Percentiles rank a stretch among this genome's conserved stretches.
phyloP scores from a whole-genome alignment of 2,797 vertebrate species.

The Eulemur coronatus region DNA sequence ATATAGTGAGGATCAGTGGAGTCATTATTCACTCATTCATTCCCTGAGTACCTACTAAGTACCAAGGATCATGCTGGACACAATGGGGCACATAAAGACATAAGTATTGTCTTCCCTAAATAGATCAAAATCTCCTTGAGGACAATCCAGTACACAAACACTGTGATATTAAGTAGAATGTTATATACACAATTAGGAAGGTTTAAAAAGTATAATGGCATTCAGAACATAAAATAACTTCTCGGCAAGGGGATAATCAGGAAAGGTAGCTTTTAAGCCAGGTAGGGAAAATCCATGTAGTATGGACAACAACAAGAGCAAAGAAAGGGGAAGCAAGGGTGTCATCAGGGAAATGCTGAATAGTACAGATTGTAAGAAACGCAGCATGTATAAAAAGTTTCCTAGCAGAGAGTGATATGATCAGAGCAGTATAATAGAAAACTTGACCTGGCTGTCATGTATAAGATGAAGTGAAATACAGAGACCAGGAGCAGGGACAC shows the following conservation, averaged over 20 bases:
- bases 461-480: neutral
- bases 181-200: neutral
- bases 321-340: neutral
- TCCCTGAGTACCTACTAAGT: neutral
- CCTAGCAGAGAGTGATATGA: neutral
- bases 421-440: neutral
- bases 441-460: neutral
- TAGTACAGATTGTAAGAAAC: neutral
- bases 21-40: neutral
- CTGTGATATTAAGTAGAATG: neutral
- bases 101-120: neutral
- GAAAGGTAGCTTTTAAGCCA: neutral
- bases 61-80: neutral
- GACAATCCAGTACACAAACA: neutral
- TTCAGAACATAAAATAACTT: conserved; percentile 24
- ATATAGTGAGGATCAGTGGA: neutral
- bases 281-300: neutral
- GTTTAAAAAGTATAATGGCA: conserved; percentile 10
- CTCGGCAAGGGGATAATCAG: neutral
- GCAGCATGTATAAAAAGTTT: neutral
- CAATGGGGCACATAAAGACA: neutral
- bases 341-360: neutral
- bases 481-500: neutral
- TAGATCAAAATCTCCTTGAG: neutral
- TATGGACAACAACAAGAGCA: neutral